A percentile compares a stretch with the other conserved stretches of the same genome.
Conservation (phyloP, 2,113 vertebrate genomes). For the Hippopotamus amphibius region DNA sequence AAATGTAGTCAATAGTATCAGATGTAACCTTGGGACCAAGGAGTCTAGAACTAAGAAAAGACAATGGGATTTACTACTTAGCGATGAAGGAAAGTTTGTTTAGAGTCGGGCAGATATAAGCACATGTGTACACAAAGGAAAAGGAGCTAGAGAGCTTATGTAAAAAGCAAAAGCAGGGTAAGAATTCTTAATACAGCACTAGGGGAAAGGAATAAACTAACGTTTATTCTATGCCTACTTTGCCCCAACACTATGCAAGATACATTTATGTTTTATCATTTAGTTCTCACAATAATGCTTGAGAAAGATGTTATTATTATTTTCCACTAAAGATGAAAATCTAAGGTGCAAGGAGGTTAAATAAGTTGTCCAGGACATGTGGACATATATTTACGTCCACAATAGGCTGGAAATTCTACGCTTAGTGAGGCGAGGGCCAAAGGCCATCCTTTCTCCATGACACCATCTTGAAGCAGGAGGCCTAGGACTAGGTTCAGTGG, state of each 20-base stretch:
- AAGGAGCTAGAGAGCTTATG: neutral
- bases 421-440: neutral
- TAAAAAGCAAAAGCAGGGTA: neutral
- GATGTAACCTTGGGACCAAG: neutral
- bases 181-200: neutral
- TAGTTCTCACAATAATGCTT: neutral
- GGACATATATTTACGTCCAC: neutral
- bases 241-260: neutral
- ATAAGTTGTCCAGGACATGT: neutral
- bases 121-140: neutral
- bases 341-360: neutral
- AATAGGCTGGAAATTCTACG: neutral
- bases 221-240: neutral
- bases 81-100: neutral
- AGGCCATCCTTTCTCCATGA: neutral
- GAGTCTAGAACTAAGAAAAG: neutral
- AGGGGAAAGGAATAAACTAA: neutral
- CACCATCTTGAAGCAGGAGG: neutral
- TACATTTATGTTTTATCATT: neutral
- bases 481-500: neutral
- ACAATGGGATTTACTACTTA: neutral
- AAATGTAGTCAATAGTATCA: neutral
- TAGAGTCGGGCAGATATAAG: neutral
- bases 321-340: slow-evolving; percentile 6
- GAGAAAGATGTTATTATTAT: neutral